Evolutionary conservation across 2,113 vertebrate genomes (phyloP).

Genomic region (Tachysurus fulvidraco): DNA sequence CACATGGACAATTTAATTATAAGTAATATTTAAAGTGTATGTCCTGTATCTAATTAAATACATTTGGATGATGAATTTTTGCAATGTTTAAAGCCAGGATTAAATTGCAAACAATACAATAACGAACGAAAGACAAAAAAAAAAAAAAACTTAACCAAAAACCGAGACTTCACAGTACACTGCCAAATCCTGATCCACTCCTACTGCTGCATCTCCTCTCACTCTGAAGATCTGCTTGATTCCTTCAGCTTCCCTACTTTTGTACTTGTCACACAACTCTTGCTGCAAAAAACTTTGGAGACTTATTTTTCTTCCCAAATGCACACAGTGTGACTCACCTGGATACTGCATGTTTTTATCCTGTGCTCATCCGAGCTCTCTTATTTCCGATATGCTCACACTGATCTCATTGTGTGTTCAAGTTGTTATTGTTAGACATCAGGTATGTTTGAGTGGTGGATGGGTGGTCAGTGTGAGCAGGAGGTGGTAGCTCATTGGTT

Average conservation of each 20-base stretch:
- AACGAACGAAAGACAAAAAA: neutral
- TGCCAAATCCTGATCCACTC: neutral
- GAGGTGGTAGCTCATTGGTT: too few species aligned
- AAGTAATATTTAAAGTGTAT: neutral
- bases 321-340: neutral
- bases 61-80: neutral
- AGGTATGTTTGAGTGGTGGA: too few species aligned
- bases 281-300: neutral
- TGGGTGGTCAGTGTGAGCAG: too few species aligned
- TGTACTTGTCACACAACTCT: neutral
- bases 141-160: neutral
- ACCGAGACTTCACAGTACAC: neutral
- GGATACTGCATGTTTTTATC: neutral
- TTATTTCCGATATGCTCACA: neutral
- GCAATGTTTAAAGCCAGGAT: too few species aligned
- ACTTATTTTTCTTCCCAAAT: neutral
- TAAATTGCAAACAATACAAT: neutral
- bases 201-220: neutral
- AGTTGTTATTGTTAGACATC: too few species aligned
- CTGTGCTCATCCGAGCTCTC: neutral
- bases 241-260: neutral
- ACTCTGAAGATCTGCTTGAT: neutral
- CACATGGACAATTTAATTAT: neutral
- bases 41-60: neutral
- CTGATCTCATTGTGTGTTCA: neutral